Conservation (phyloP, 2,113 vertebrate genomes). For the Xenus cinereus region DNA sequence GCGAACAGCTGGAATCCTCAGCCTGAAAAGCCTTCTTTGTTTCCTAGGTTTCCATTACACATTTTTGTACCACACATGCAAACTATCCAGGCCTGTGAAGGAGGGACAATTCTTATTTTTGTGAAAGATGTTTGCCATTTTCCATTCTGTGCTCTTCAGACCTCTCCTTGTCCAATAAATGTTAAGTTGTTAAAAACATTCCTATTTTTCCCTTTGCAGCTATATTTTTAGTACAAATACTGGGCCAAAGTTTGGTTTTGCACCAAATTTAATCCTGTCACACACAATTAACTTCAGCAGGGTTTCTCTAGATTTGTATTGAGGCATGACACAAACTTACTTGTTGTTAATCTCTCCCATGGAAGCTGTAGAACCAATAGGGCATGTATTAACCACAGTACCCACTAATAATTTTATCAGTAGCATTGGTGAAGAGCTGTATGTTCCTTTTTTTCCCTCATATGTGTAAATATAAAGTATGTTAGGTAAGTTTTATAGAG, state of each 20-base stretch:
- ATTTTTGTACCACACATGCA: conserved; percentile 53
- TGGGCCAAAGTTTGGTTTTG: conserved; percentile 26
- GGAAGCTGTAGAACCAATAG: neutral
- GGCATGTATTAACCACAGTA: neutral
- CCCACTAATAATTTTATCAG: neutral
- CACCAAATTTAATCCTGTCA: conserved; percentile 24
- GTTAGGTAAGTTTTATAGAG: neutral
- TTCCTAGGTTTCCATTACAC: conserved; percentile 64
- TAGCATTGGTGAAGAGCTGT: neutral
- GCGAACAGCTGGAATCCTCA: conserved; percentile 55
- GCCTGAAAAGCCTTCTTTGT: conserved; percentile 60
- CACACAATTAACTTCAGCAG: neutral
- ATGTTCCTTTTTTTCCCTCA: neutral
- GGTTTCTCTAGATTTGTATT: neutral
- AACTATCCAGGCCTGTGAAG: conserved; percentile 23
- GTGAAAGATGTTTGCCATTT: conserved; percentile 43
- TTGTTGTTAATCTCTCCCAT: neutral
- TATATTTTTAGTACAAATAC: conserved; percentile 26
- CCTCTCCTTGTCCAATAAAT: conserved; percentile 14
- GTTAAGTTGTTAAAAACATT: conserved; percentile 13
- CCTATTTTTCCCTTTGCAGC: neutral
- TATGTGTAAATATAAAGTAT: neutral
- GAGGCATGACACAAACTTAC: neutral
- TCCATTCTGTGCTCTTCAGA: conserved; percentile 27
- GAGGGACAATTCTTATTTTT: conserved; percentile 36